Evolutionary conservation across 2,888 invertebrate genomes (phyloP).

Genomic region (Calliphora vomitoria): DNA sequence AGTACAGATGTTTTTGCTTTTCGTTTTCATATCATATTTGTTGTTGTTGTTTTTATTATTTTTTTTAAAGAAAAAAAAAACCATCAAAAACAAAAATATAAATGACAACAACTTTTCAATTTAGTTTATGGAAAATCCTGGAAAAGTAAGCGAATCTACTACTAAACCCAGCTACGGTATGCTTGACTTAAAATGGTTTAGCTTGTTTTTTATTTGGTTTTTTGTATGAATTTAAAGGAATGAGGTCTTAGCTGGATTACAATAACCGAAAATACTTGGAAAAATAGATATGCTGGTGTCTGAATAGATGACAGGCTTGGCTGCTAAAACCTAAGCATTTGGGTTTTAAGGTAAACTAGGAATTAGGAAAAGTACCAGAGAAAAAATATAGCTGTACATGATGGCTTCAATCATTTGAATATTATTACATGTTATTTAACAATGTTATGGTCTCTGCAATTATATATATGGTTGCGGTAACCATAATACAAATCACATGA

Average conservation of each 20-base stretch:
- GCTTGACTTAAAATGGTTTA: constrained; percentile 15
- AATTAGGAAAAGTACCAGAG: too few relatives aligned
- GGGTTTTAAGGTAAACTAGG: too few relatives aligned
- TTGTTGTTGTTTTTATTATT: not conserved
- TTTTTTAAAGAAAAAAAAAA: not conserved
- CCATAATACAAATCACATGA: too few relatives aligned
- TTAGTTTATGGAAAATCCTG: constrained; percentile 67
- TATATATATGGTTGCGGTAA: too few relatives aligned
- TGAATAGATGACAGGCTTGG: too few relatives aligned
- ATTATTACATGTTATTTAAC: too few relatives aligned
- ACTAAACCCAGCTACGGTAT: not conserved
- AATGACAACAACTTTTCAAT: constrained; percentile 68
- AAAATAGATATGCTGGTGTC: too few relatives aligned
- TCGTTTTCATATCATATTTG: constrained; percentile 38
- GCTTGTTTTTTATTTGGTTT: not conserved
- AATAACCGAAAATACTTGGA: not conserved
- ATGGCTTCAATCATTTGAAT: too few relatives aligned
- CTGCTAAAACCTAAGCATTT: too few relatives aligned
- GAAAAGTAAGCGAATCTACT: constrained; percentile 30
- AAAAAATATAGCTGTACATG: too few relatives aligned
- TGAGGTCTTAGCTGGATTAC: not conserved
- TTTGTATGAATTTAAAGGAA: not conserved
- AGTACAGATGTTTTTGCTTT: constrained; percentile 53
- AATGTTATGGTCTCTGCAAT: too few relatives aligned
- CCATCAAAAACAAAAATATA: not conserved